A percentile compares a stretch with the other conserved stretches of the same genome.
Evolutionary conservation across 2,113 vertebrate genomes (phyloP).

Genomic region (Neopipo cinnamomea): DNA sequence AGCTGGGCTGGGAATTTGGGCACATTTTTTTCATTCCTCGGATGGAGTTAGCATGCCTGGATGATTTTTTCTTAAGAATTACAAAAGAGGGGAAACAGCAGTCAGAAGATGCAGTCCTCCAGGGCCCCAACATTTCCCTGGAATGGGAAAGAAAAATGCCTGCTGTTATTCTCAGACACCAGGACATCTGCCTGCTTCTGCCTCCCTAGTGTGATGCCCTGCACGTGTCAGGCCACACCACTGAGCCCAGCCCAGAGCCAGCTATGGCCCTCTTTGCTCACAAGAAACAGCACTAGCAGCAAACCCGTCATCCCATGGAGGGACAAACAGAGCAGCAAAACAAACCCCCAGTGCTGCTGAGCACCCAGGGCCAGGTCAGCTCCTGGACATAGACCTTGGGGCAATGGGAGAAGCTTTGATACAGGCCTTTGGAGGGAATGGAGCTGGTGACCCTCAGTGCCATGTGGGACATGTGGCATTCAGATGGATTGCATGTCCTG

Average conservation of each 20-base stretch:
- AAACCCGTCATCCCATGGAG: neutral
- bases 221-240: fast-evolving
- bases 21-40: neutral
- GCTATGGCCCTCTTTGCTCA: fast-evolving
- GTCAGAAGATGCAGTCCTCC: neutral
- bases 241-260: neutral
- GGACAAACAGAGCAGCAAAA: neutral
- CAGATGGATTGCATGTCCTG: fast-evolving
- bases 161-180: neutral
- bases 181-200: neutral
- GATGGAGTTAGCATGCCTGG: neutral
- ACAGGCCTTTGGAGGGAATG: fast-evolving
- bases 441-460: neutral
- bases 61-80: neutral
- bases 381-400: neutral
- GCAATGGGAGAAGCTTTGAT: neutral
- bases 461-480: fast-evolving
- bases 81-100: neutral
- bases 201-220: fast-evolving
- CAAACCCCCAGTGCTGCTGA: neutral
- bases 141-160: neutral
- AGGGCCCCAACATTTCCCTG: neutral
- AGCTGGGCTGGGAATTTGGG: neutral
- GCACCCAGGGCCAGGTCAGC: neutral
- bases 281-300: neutral